Percentiles rank a stretch among this genome's conserved stretches.
phyloP scores from a whole-genome alignment of 2,888 invertebrate genomes.

The Drosophila subsilvestris region DNA sequence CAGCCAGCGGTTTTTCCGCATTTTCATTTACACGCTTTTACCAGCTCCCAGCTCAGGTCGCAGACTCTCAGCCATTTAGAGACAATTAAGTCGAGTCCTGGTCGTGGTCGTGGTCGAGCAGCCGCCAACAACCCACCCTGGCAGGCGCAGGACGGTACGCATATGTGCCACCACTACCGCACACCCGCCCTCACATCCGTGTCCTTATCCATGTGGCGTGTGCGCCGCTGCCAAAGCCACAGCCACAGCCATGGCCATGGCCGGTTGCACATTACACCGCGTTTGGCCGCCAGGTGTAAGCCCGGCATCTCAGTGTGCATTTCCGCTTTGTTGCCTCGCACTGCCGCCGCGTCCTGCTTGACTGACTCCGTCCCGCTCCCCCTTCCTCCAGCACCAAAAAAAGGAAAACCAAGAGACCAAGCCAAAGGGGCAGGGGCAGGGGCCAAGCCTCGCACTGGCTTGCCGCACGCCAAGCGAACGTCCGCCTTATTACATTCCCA shows the following conservation, averaged over 20 bases:
- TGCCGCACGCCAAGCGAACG: slow-evolving; percentile 44
- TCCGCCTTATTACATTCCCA: slow-evolving; percentile 39
- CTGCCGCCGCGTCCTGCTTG: slow-evolving; percentile 51
- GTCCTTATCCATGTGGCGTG: background rate
- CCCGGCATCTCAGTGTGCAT: slow-evolving; percentile 54
- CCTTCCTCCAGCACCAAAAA: slow-evolving; percentile 13
- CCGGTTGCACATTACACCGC: slow-evolving; percentile 65
- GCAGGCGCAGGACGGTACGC: slow-evolving; percentile 10
- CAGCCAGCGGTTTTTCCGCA: slow-evolving; percentile 25
- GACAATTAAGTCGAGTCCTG: slow-evolving; percentile 66
- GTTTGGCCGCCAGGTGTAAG: slow-evolving; percentile 67
- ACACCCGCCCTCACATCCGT: slow-evolving; percentile 5
- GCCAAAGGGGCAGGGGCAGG: background rate
- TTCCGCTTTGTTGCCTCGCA: slow-evolving; percentile 71
- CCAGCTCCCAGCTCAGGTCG: slow-evolving; percentile 14
- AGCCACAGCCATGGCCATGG: slow-evolving; percentile 45
- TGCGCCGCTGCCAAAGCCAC: slow-evolving; percentile 19
- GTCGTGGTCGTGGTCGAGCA: slow-evolving; percentile 22
- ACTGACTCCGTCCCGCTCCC: slow-evolving; percentile 41
- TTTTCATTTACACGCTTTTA: slow-evolving; percentile 34
- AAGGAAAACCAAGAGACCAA: slow-evolving; percentile 4
- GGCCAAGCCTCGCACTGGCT: slow-evolving; percentile 28
- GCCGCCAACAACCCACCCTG: slow-evolving; percentile 8
- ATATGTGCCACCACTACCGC: slow-evolving; percentile 45
- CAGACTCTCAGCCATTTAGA: slow-evolving; percentile 58